phyloP scores from a whole-genome alignment of 2,113 vertebrate species.

The Paedocypris sp. region DNA sequence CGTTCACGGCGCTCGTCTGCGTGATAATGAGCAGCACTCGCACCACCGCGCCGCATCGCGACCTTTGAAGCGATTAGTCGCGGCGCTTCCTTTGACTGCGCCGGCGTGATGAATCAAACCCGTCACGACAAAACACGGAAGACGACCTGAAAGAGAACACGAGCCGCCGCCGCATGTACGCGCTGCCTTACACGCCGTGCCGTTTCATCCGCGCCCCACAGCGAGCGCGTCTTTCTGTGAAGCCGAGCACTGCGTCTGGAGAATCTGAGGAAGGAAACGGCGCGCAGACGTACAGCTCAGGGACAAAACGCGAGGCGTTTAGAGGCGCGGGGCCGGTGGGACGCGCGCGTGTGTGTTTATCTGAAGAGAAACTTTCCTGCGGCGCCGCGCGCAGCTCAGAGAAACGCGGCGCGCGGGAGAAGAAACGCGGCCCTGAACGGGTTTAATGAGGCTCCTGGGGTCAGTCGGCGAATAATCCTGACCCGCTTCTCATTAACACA shows the following conservation, averaged over 20 bases:
- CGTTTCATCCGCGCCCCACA: constrained; percentile 52
- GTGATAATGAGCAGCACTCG: not conserved
- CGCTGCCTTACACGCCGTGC: constrained; percentile 55
- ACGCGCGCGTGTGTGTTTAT: constrained; percentile 64
- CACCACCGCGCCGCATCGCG: constrained; percentile 48
- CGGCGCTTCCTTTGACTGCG: constrained; percentile 60
- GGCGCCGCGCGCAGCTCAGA: constrained; percentile 38
- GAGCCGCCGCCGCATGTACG: constrained; percentile 59
- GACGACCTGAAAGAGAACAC: constrained; percentile 63
- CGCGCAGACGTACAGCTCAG: constrained; percentile 37
- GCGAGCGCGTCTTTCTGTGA: constrained; percentile 58
- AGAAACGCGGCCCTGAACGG: not conserved
- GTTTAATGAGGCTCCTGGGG: constrained; percentile 38
- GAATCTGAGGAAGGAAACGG: constrained; percentile 28
- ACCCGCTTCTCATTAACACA: no score
- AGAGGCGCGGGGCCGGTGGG: constrained; percentile 58
- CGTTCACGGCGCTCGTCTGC: no score
- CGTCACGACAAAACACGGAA: constrained; percentile 62
- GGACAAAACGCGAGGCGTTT: constrained; percentile 51
- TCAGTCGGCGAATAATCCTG: not conserved
- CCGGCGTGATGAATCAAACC: constrained; percentile 53
- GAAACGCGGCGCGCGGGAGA: not conserved
- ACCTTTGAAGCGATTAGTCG: constrained; percentile 56
- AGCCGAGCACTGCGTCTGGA: constrained; percentile 55
- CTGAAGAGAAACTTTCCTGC: constrained; percentile 47